Evolutionary conservation across 2,888 invertebrate species (phyloP).

Genomic region (Diplolepis rosae): DNA sequence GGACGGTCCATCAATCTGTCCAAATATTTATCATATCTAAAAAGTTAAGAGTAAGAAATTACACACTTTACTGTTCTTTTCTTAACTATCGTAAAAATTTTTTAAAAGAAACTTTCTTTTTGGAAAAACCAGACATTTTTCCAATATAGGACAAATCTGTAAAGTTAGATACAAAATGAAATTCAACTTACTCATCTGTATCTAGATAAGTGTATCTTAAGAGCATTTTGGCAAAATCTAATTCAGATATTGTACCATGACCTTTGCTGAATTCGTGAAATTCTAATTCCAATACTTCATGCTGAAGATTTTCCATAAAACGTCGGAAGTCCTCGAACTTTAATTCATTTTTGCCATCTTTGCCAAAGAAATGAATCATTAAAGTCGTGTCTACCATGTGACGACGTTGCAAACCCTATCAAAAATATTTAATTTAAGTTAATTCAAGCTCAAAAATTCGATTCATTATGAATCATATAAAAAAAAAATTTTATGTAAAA

Average conservation of each 20-base stretch:
- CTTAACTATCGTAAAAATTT: too few species aligned
- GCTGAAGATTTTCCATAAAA: constrained; percentile 98
- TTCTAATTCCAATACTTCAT: constrained; percentile 95
- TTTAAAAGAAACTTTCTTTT: too few species aligned
- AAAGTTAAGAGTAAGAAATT: too few species aligned
- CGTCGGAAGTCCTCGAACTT: constrained; percentile 93
- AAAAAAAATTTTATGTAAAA: neutral
- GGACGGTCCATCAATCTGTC: constrained; percentile 89
- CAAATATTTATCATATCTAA: constrained; percentile 88
- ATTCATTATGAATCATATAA: neutral
- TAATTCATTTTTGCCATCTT: constrained; percentile 90
- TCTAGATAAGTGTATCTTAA: constrained; percentile 92
- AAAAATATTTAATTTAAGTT: constrained; percentile 28
- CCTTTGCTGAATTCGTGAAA: constrained; percentile 98
- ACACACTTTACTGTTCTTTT: too few species aligned
- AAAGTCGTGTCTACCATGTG: constrained; percentile 89
- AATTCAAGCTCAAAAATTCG: neutral
- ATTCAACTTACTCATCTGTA: constrained; percentile 86
- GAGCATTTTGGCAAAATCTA: constrained; percentile 96
- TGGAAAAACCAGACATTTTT: too few species aligned
- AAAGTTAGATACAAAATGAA: too few species aligned
- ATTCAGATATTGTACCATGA: constrained; percentile 91
- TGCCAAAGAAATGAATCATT: constrained; percentile 96
- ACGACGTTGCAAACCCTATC: constrained; percentile 75
- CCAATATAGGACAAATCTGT: too few species aligned